Base-by-base conservation (phyloP, 2,113 vertebrate species). In the Amphiprion ocellaris region DNA sequence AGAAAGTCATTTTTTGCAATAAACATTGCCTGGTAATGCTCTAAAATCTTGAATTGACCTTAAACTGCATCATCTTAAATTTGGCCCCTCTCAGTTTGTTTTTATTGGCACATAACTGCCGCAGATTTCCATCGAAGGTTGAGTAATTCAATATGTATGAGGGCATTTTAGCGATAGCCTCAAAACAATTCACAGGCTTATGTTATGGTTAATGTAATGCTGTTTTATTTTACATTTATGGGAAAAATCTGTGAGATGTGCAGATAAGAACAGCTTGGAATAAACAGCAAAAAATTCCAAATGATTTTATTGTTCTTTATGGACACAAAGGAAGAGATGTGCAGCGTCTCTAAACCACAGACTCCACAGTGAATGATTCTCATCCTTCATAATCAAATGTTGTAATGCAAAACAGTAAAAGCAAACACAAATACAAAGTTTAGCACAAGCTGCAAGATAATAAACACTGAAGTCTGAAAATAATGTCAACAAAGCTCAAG, bases 131-230 rank as follows among this genome's bases (percentile, higher is more conserved):
- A 96, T 96, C 96, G 85, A 81, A 88, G 87, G 69, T 82, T 24
- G 44, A 41, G 49, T 95, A 96, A 96, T 95, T 94, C 94, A 96
- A 96, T 96, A 93, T 91, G 92, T 89, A 94, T 74, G 72, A 75
- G 84, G 93, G 93, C 93, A 93, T 81, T 89, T 69, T 81, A 77
- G 72, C 49, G 65, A 81, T 87, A 86, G 89, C 84, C 84, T 70
- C 77, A 21, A 84, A 90, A 87, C 85, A 87, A 59, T 74, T 72
- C 79, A 60, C 68, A 74, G 72, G 90, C 78, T 81, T 66, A 70
- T 75, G 85, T 74, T 85, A 75, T 88, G 84, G 72, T 77, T 88
- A 92, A 91, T 91, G 72, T 70, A 86, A 87, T 86, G 79, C 83
- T 68, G 58, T 17, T 74, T 86, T 82, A 85, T 86, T 86, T 63